A percentile compares a stretch with the other conserved stretches of the same genome.
phyloP scores from a whole-genome alignment of 2,797 vertebrate genomes.

The Pagetopsis macropterus region DNA sequence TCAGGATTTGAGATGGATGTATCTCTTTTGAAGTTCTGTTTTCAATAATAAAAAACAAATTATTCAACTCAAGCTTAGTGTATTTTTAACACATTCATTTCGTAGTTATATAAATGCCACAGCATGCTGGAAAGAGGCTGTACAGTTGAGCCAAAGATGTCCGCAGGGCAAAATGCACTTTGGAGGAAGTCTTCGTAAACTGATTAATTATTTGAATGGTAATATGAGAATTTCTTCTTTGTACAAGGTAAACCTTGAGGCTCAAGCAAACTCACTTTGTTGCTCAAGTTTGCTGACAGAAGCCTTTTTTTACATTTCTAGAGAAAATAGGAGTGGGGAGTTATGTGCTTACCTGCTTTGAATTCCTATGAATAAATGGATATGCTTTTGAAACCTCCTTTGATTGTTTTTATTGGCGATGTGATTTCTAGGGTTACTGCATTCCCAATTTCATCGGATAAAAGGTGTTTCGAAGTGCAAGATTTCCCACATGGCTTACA shows the following conservation, averaged over 20 bases:
- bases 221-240: not conserved
- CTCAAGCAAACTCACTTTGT: constrained; percentile 8
- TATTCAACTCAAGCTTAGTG: not conserved
- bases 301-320: not conserved
- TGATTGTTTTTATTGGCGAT: constrained; percentile 4
- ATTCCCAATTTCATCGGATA: not conserved
- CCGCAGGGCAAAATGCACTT: constrained; percentile 26
- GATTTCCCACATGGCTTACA: constrained; percentile 10
- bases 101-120: constrained; percentile 16
- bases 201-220: constrained; percentile 1
- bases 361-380: constrained; percentile 17
- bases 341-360: constrained; percentile 19
- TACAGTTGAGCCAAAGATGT: constrained; percentile 15
- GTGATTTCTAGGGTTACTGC: not conserved
- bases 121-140: not conserved
- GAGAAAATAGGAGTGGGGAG: constrained; percentile 1
- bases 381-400: not conserved
- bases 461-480: constrained; percentile 1
- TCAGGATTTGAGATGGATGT: constrained; percentile 17
- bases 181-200: not conserved
- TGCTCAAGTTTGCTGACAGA: constrained; percentile 22
- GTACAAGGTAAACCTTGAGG: not conserved
- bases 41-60: not conserved
- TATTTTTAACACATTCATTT: constrained; percentile 14
- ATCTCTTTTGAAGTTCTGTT: constrained; percentile 19